Conservation (phyloP, 1,140 invertebrate species). For the Drosophila novamexicana region DNA sequence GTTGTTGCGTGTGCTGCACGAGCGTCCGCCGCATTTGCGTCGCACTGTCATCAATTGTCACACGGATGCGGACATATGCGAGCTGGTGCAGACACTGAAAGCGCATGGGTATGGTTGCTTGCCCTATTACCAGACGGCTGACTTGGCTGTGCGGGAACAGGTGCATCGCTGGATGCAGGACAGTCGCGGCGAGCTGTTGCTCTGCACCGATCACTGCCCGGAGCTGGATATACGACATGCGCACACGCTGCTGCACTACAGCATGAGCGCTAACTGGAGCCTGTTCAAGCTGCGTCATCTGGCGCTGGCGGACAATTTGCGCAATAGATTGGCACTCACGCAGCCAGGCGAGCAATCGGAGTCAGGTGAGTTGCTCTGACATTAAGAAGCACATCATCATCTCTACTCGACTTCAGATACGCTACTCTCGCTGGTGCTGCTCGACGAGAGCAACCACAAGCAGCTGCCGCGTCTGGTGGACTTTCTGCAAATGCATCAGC, state of each 20-base stretch:
- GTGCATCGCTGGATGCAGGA: conserved; percentile 36
- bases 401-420: not conserved
- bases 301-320: conserved; percentile 25
- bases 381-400: not conserved
- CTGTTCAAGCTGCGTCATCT: conserved; percentile 58
- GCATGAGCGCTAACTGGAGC: conserved; percentile 51
- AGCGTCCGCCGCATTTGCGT: conserved; percentile 31
- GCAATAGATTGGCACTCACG: conserved; percentile 14
- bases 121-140: conserved; percentile 50
- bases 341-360: not conserved
- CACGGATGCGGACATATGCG: conserved; percentile 37
- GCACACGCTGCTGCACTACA: conserved; percentile 52
- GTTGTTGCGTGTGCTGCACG: conserved; percentile 18
- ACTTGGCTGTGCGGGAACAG: conserved; percentile 15
- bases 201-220: conserved; percentile 62
- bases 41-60: conserved; percentile 55
- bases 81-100: conserved; percentile 3
- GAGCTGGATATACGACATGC: conserved; percentile 52
- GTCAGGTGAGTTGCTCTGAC: not conserved
- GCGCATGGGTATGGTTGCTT: conserved; percentile 29
- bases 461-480: conserved; percentile 62
- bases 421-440: conserved; percentile 38
- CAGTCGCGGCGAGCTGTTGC: conserved; percentile 20
- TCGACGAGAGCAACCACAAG: conserved; percentile 48
- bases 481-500: conserved; percentile 44